Conservation (phyloP, 2,888 invertebrate genomes). For the Tenthredo amoena region DNA sequence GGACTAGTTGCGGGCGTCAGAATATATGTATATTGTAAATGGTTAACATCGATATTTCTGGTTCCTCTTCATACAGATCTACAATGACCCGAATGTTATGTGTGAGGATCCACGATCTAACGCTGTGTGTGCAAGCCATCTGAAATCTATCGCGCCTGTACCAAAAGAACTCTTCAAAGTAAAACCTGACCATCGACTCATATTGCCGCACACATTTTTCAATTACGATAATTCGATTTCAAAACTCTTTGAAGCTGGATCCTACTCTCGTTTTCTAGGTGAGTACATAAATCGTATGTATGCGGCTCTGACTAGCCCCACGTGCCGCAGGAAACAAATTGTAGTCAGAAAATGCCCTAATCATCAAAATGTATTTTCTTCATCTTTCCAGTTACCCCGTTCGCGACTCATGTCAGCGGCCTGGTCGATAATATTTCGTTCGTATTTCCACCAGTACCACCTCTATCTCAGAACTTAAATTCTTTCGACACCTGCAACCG, state of each 20-base stretch:
- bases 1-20: neutral
- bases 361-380: neutral
- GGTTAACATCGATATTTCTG: neutral
- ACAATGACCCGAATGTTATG: slow-evolving; percentile 90
- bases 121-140: slow-evolving; percentile 89
- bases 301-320: neutral
- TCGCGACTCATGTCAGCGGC: slow-evolving; percentile 89
- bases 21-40: neutral
- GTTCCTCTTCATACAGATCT: slow-evolving; percentile 82
- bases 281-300: slow-evolving; percentile 60
- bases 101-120: slow-evolving; percentile 86
- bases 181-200: slow-evolving; percentile 90
- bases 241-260: slow-evolving; percentile 88
- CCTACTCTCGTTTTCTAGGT: slow-evolving; percentile 90
- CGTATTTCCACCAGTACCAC: slow-evolving; percentile 87
- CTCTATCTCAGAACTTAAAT: slow-evolving; percentile 88
- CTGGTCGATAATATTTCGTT: slow-evolving; percentile 92
- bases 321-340: neutral
- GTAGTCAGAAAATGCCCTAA: neutral
- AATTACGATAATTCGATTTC: slow-evolving; percentile 85
- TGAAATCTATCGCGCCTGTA: slow-evolving; percentile 87
- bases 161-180: slow-evolving; percentile 87
- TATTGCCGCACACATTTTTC: slow-evolving; percentile 91
- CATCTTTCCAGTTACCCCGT: slow-evolving; percentile 84
- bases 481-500: slow-evolving; percentile 91